phyloP scores from a whole-genome alignment of 2,888 invertebrate genomes.

The Coenonympha arcania region DNA sequence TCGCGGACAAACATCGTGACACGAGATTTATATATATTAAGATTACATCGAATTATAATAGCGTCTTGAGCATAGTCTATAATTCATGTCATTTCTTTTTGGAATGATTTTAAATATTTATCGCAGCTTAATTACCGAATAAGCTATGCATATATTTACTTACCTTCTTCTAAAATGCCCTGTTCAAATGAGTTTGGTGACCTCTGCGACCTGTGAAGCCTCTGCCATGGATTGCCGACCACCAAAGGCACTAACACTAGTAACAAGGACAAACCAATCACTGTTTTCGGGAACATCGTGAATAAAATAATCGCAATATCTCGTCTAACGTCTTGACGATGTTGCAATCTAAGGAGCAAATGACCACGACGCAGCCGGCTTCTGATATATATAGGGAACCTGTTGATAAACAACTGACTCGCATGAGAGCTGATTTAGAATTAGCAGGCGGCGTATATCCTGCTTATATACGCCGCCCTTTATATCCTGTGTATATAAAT shows the following conservation, averaged over 20 bases:
- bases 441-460: neutral
- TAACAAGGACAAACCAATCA: slow-evolving; percentile 39
- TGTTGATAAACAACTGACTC: slow-evolving; percentile 21
- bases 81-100: no score
- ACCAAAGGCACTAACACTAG: slow-evolving; percentile 32
- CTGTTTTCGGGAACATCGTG: slow-evolving; percentile 39
- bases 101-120: no score
- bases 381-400: slow-evolving; percentile 21
- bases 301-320: neutral
- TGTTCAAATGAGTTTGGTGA: neutral
- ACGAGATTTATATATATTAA: no score
- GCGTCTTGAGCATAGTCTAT: no score
- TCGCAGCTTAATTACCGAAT: no score
- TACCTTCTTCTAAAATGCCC: slow-evolving; percentile 34
- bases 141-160: neutral
- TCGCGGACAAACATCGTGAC: no score
- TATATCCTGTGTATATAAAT: no score
- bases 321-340: neutral
- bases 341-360: slow-evolving; percentile 12
- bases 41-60: no score
- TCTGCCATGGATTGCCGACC: slow-evolving; percentile 33
- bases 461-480: no score
- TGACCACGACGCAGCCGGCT: slow-evolving; percentile 8
- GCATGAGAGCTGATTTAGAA: slow-evolving; percentile 7
- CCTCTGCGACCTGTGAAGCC: neutral